phyloP scores from a whole-genome alignment of 2,113 vertebrate species.

The Promerops cafer region DNA sequence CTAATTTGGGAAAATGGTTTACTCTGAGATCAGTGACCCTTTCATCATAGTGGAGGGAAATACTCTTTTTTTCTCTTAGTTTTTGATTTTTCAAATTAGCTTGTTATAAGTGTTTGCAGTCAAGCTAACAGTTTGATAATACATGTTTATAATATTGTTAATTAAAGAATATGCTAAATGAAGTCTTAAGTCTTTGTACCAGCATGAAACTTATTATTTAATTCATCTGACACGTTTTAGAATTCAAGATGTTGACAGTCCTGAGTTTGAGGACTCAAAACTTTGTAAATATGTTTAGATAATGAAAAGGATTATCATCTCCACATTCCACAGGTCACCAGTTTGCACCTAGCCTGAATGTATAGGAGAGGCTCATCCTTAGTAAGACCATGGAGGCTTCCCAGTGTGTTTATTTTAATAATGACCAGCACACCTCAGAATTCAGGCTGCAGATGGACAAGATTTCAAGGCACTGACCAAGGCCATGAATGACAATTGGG shows the following conservation, averaged over 20 bases:
- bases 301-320: background rate
- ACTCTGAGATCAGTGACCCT: background rate
- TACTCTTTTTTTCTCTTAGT: accelerated
- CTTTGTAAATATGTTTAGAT: background rate
- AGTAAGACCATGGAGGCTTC: background rate
- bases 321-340: background rate
- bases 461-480: background rate
- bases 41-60: background rate
- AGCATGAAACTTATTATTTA: background rate
- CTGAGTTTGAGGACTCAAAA: background rate
- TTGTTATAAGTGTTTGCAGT: background rate
- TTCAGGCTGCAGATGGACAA: background rate
- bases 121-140: background rate
- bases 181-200: background rate
- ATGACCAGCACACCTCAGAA: background rate
- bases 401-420: background rate
- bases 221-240: background rate
- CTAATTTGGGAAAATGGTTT: background rate
- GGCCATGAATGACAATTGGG: background rate
- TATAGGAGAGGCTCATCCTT: background rate
- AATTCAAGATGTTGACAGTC: background rate
- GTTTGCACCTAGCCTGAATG: background rate
- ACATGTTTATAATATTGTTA: background rate
- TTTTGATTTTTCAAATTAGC: background rate
- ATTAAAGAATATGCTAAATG: background rate